A percentile compares a stretch with the other conserved stretches of the same genome.
These are phyloP conservation scores for Zalophus californianus DNA, from an alignment of 2,797 vertebrate species.

Conservation along the genomic window DNA sequence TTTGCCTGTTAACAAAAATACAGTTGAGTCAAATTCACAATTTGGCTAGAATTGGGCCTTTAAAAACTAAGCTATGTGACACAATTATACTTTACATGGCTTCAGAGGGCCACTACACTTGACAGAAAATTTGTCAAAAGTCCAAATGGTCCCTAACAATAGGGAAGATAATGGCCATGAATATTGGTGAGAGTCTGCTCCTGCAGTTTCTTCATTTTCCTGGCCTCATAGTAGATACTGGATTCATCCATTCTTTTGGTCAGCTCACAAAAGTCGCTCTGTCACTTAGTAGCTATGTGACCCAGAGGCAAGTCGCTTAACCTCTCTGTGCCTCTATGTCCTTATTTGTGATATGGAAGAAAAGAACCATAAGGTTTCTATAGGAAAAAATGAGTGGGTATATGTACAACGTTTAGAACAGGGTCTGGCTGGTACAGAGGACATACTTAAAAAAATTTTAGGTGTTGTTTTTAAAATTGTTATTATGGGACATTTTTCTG, in stretches of 20 bases:
- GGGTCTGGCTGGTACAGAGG: background rate
- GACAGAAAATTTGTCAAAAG: background rate
- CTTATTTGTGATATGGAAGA: background rate
- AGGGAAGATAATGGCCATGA: background rate
- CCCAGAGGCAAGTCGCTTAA: background rate
- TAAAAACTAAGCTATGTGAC: background rate
- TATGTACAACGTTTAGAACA: background rate
- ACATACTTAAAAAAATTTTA: background rate
- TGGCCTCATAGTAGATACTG: background rate
- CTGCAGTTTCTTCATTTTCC: background rate
- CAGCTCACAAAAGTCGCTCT: background rate
- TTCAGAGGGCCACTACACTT: background rate
- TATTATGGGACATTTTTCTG: background rate
- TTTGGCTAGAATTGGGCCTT: background rate
- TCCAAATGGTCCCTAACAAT: background rate
- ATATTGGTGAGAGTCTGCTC: background rate
- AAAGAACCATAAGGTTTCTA: background rate
- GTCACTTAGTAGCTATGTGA: background rate
- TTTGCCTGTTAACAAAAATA: constrained; percentile 18
- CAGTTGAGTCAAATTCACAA: background rate
- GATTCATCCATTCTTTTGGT: background rate
- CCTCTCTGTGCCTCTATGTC: background rate
- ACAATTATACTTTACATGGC: fast-evolving
- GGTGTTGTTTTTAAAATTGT: background rate
- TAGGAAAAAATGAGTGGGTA: background rate